Percentiles rank a stretch among this genome's conserved stretches.
Conservation (phyloP, 2,888 invertebrate genomes). For the Pristionchus entomophagus region DNA sequence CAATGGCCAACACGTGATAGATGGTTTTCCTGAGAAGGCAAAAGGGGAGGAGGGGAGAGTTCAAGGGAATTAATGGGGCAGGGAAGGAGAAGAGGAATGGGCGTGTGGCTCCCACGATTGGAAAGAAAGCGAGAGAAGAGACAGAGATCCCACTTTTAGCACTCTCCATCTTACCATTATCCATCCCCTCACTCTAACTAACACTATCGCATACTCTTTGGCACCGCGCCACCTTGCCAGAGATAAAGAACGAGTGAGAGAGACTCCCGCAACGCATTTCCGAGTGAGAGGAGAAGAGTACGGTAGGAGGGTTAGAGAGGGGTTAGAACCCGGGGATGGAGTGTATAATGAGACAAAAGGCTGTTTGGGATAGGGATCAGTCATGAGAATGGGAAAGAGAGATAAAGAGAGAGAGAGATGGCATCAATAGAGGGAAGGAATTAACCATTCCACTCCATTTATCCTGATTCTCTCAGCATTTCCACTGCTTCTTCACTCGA, state of each 20-base stretch:
- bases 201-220: not conserved
- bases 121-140: not conserved
- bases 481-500: not conserved
- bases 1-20: conserved; percentile 18
- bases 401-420: conserved; percentile 3
- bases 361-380: conserved; percentile 42
- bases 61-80: not conserved
- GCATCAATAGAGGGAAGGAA: conserved; percentile 5
- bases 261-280: not conserved
- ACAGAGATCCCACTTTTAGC: not conserved
- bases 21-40: not conserved
- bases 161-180: not conserved
- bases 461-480: not conserved
- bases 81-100: not conserved
- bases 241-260: not conserved
- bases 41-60: not conserved
- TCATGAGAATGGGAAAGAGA: conserved; percentile 9
- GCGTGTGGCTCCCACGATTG: not conserved
- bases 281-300: not conserved
- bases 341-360: conserved; percentile 35
- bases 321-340: conserved; percentile 10
- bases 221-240: conserved; percentile 4
- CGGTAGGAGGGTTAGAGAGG: conserved; percentile 23
- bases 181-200: not conserved
- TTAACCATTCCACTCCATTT: not conserved